Evolutionary conservation across 2,888 invertebrate species (phyloP), one percentile per base, ranked within the genome.

Genomic region (Trachelus stipa): DNA sequence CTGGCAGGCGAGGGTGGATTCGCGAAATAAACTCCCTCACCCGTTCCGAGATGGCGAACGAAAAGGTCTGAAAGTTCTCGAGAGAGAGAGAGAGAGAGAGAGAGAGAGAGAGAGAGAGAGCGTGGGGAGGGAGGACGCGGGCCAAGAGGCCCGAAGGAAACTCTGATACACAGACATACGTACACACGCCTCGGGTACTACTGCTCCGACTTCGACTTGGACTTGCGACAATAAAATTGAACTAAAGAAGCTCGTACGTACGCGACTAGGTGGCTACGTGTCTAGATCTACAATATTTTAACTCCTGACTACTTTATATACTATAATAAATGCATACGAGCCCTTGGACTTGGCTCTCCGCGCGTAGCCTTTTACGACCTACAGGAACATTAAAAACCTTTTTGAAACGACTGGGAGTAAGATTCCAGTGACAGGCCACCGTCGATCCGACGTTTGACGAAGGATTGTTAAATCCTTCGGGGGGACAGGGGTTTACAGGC

Each of bases 1-100:
- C 40, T 79, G 80, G 4, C 40, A 40, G 40, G 40, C 15, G 6
- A 77, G 85, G 84, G 78, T 81, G 81, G 83, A 84, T 85, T 85
- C 85, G 83, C 83, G 86, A 88, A 88, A 87, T 87, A 88, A 87
- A 88, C 87, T 85, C 80, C 79, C 77, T 74, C 74, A 76, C 75
- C 76, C 80, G 80, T 81, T 77, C 76, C 34, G 79, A 75, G 12
- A 37, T 15, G 37, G 12, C 37, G 37, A 37, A 15, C 37, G 37
- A 37, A 15, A 40, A 40, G 40, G 15, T 15, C 15, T 40, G 2
- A 1, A 40, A 40, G 40, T 40, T 40, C 15, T 40, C 1, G 40
- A 1, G 40, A 30, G 73, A 73, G 68, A 73, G 75, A 69, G 76
- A 31, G 31, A 31, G 9, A 11, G 69, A 30, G 69, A 11, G 71